These are phyloP conservation scores for Solenopsis invicta DNA, from an alignment of 1,140 invertebrate genomes.

Conservation along the genomic window DNA sequence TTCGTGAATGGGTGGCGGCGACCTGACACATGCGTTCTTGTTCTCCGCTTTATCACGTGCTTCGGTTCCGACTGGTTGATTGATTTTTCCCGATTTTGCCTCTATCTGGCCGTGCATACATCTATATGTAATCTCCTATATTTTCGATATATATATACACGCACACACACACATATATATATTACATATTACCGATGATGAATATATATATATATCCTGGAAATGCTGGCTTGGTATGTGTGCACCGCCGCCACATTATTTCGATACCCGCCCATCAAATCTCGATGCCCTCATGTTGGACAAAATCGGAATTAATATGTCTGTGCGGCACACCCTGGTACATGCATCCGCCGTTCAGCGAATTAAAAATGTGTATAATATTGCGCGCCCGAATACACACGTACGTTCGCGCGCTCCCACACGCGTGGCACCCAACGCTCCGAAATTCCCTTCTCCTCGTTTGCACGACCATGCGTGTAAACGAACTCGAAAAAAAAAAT, in stretches of 20 bases:
- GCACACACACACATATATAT: conserved; percentile 68
- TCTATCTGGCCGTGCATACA: conserved; percentile 38
- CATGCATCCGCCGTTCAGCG: conserved; percentile 75
- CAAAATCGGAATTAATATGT: conserved; percentile 55
- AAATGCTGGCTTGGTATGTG: conserved; percentile 82
- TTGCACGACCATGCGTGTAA: conserved; percentile 49
- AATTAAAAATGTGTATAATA: conserved; percentile 37
- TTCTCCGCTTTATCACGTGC: conserved; percentile 57
- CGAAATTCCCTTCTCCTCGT: conserved; percentile 37
- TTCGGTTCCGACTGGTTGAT: conserved; percentile 67
- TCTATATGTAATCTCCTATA: conserved; percentile 29
- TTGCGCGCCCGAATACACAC: conserved; percentile 21
- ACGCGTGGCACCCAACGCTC: conserved; percentile 10
- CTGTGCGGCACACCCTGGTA: conserved; percentile 77
- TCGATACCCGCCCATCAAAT: conserved; percentile 71
- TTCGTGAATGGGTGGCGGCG: conserved; percentile 37
- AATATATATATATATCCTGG: conserved; percentile 47
- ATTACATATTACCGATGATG: conserved; percentile 65
- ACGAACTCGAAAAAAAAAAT: conserved; percentile 62
- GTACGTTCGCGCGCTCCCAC: neutral
- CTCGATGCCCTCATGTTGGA: conserved; percentile 46
- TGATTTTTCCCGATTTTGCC: conserved; percentile 54
- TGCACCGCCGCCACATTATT: conserved; percentile 82
- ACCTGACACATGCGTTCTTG: conserved; percentile 40
- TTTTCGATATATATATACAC: conserved; percentile 57